Evolutionary conservation across 2,113 vertebrate genomes (phyloP).

Genomic region (Bubo scandiacus): DNA sequence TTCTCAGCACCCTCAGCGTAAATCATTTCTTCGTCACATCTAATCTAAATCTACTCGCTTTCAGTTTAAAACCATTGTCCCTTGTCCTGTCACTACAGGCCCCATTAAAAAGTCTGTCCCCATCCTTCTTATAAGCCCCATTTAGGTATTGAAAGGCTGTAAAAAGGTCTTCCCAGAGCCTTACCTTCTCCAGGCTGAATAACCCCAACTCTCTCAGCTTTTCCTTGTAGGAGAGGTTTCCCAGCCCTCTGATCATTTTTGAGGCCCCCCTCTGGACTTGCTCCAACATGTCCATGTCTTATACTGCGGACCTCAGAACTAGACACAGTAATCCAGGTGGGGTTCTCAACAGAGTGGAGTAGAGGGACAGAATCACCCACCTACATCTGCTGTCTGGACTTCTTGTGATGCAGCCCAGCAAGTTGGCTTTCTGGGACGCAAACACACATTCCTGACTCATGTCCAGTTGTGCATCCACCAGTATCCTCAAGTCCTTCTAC

Average conservation of each 20-base stretch:
- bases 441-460: neutral
- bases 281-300: neutral
- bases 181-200: neutral
- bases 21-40: neutral
- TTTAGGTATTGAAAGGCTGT: neutral
- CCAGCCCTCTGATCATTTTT: neutral
- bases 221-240: neutral
- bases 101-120: neutral
- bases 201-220: neutral
- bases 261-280: neutral
- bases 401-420: neutral
- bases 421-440: neutral
- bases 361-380: neutral
- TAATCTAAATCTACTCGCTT: neutral
- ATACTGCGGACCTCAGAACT: neutral
- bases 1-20: neutral
- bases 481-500: neutral
- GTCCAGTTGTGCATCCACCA: too few species aligned
- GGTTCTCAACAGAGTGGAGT: neutral
- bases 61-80: neutral
- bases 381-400: rapidly evolving
- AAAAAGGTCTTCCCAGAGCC: neutral
- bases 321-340: neutral
- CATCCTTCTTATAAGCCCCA: neutral
- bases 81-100: neutral